Percentiles rank a stretch among this genome's conserved stretches.
phyloP scores from a whole-genome alignment of 2,797 vertebrate species.

The Alca torda region DNA sequence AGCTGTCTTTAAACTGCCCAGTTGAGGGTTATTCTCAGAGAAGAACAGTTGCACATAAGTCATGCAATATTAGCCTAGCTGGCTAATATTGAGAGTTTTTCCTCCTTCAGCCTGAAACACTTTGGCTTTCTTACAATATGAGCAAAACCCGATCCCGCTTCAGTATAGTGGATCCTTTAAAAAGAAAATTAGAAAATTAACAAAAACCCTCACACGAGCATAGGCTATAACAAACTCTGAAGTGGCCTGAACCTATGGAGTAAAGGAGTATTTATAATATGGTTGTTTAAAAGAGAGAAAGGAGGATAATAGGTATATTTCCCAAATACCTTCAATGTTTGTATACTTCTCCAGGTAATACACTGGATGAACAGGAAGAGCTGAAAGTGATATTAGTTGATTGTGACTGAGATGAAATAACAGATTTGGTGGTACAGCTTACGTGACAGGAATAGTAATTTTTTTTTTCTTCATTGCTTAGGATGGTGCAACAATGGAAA shows the following conservation, averaged over 20 bases:
- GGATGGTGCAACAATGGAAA: neutral
- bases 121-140: neutral
- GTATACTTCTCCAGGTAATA: neutral
- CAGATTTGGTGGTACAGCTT: neutral
- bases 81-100: neutral
- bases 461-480: neutral
- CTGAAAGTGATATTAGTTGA: neutral
- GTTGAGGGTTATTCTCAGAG: neutral
- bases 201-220: neutral
- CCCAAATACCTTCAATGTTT: neutral
- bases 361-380: neutral
- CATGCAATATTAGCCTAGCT: neutral
- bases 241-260: neutral
- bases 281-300: neutral
- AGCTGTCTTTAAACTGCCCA: neutral
- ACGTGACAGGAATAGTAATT: neutral
- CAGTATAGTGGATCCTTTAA: neutral
- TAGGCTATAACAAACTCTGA: neutral
- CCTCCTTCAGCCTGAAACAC: neutral
- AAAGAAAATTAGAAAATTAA: neutral
- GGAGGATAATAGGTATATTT: neutral
- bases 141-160: neutral
- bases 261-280: neutral
- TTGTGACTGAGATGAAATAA: neutral
- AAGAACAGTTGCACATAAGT: neutral